These are phyloP conservation scores for Prunella himalayana DNA, from an alignment of 2,113 vertebrate species.

Conservation along the genomic window DNA sequence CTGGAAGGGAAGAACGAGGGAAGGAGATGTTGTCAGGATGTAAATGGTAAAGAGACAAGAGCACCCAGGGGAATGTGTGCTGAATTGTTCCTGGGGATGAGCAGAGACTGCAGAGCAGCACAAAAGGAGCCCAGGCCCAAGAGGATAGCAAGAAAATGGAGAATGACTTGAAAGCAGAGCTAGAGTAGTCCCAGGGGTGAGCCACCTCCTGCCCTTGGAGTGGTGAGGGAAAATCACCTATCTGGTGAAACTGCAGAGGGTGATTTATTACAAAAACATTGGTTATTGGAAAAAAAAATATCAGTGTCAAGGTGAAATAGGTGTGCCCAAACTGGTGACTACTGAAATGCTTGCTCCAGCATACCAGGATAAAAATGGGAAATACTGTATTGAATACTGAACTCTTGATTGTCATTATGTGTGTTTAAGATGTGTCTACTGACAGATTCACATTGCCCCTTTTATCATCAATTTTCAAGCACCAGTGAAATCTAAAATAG, in stretches of 20 bases:
- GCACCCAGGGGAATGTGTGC: neutral
- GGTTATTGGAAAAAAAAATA: neutral
- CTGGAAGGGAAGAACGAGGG: neutral
- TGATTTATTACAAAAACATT: neutral
- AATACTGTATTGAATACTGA: neutral
- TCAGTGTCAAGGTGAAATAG: neutral
- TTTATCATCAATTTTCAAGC: neutral
- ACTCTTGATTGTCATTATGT: neutral
- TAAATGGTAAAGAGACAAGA: neutral
- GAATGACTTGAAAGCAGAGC: neutral
- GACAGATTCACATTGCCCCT: neutral
- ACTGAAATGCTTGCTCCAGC: neutral
- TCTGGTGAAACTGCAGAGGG: neutral
- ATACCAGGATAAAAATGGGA: neutral
- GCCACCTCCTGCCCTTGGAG: neutral
- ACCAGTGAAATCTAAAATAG: neutral
- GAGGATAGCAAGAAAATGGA: neutral
- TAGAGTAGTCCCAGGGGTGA: neutral
- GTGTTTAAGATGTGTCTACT: neutral
- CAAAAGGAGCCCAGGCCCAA: neutral
- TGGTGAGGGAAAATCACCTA: neutral
- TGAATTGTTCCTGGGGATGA: neutral
- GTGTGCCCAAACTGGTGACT: neutral
- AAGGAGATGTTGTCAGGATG: neutral
- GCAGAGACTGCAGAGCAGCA: neutral